Conservation (phyloP, 2,888 invertebrate species). For the Heliconius cydno region DNA sequence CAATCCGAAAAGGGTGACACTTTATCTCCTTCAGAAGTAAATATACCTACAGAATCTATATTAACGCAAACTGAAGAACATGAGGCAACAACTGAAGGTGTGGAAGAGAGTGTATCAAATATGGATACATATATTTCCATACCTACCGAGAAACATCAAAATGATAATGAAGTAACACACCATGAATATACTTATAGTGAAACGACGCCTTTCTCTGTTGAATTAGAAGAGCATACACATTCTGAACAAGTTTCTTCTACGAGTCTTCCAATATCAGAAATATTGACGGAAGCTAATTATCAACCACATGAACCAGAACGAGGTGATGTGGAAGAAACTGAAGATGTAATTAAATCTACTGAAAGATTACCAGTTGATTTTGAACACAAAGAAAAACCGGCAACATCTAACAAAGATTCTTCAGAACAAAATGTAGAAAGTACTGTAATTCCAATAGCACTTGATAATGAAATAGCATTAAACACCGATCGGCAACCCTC, state of each 20-base stretch:
- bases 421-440: slow-evolving; percentile 14
- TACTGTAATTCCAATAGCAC: slow-evolving; percentile 23
- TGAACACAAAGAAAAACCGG: slow-evolving; percentile 27
- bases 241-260: slow-evolving; percentile 55
- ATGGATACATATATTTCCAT: slow-evolving; percentile 3
- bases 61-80: slow-evolving; percentile 20
- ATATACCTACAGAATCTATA: slow-evolving; percentile 9
- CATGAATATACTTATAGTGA: slow-evolving; percentile 44
- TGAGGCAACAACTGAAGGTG: not conserved
- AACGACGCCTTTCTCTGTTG: slow-evolving; percentile 64
- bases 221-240: slow-evolving; percentile 69
- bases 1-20: slow-evolving; percentile 7
- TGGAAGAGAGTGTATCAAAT: not conserved
- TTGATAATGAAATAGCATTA: slow-evolving; percentile 14
- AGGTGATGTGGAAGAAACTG: slow-evolving; percentile 51
- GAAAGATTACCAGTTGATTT: slow-evolving; percentile 33
- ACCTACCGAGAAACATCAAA: slow-evolving; percentile 33
- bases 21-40: slow-evolving; percentile 4
- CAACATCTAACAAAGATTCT: slow-evolving; percentile 18
- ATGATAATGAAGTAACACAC: slow-evolving; percentile 42
- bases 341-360: slow-evolving; percentile 46
- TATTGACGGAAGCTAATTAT: slow-evolving; percentile 44
- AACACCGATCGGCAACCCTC: slow-evolving; percentile 17
- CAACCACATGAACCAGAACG: slow-evolving; percentile 49
- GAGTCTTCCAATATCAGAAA: slow-evolving; percentile 46